Percentiles rank a stretch among this genome's conserved stretches.
Conservation (phyloP, 2,888 invertebrate species). For the Ptychoptera albimana region DNA sequence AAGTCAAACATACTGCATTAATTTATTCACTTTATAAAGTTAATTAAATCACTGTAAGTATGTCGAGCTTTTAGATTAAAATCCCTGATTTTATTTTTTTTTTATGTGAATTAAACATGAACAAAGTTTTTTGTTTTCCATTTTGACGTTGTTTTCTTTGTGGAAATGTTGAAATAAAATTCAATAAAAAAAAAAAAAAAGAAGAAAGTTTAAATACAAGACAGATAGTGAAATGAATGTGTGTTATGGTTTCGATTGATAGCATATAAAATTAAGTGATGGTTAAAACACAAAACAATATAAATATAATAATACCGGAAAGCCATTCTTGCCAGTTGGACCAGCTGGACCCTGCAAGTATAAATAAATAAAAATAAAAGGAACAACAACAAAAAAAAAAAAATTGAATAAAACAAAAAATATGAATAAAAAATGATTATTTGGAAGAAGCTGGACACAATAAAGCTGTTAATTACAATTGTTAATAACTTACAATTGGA, state of each 20-base stretch:
- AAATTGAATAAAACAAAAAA: constrained; percentile 9
- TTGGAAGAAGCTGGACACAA: background rate
- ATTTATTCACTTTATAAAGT: too few relatives aligned
- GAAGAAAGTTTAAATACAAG: constrained; percentile 1
- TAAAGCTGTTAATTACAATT: background rate
- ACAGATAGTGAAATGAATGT: constrained; percentile 16
- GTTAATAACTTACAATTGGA: constrained; percentile 53
- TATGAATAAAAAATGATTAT: constrained; percentile 14
- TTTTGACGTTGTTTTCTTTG: too few relatives aligned
- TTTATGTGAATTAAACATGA: too few relatives aligned
- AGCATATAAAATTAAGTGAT: constrained; percentile 20
- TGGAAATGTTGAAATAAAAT: too few relatives aligned
- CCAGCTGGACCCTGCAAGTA: constrained; percentile 58
- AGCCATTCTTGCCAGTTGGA: constrained; percentile 74
- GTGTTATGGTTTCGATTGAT: constrained; percentile 11
- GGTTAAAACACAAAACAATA: too few relatives aligned
- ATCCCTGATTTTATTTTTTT: too few relatives aligned
- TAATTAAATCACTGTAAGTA: too few relatives aligned
- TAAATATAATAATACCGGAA: constrained; percentile 47
- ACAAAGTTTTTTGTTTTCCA: too few relatives aligned
- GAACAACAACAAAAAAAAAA: background rate
- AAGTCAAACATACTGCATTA: too few relatives aligned
- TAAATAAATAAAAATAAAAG: constrained; percentile 19
- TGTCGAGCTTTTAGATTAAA: too few relatives aligned
- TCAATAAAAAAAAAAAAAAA: background rate